phyloP scores from a whole-genome alignment of 2,888 invertebrate species.

The Andrena bicolor region DNA sequence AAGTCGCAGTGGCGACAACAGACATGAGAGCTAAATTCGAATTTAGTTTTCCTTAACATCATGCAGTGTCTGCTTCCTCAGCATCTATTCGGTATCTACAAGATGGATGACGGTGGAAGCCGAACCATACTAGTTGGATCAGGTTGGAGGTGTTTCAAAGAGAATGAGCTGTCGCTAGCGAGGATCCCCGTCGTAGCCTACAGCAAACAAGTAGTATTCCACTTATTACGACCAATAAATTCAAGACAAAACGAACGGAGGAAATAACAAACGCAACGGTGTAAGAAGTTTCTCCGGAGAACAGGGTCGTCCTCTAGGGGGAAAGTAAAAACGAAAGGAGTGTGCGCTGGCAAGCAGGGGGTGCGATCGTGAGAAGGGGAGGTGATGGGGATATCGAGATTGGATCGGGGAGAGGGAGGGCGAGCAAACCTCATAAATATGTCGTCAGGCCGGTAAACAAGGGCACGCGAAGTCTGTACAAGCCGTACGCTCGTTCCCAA shows the following conservation, averaged over 20 bases:
- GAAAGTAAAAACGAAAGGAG: slow-evolving; percentile 13
- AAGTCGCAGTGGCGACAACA: too few relatives aligned
- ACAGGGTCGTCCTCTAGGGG: not conserved
- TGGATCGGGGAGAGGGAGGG: slow-evolving; percentile 63
- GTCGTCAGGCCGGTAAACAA: slow-evolving; percentile 77
- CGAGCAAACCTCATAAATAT: slow-evolving; percentile 73
- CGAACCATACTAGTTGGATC: too few relatives aligned
- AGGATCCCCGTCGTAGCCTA: not conserved
- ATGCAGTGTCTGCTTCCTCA: too few relatives aligned
- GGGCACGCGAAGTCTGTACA: slow-evolving; percentile 72
- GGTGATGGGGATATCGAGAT: slow-evolving; percentile 68
- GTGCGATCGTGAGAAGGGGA: slow-evolving; percentile 24
- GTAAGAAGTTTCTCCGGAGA: not conserved
- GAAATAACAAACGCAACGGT: not conserved
- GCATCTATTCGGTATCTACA: too few relatives aligned
- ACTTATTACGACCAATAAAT: slow-evolving; percentile 9
- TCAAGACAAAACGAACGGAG: not conserved
- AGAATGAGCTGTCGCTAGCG: too few relatives aligned
- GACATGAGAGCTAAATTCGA: too few relatives aligned
- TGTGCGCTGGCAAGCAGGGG: slow-evolving; percentile 1
- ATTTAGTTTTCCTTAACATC: too few relatives aligned
- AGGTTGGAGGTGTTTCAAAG: too few relatives aligned
- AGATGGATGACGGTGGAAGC: too few relatives aligned
- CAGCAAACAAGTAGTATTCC: not conserved
- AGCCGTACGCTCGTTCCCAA: slow-evolving; percentile 51